Base-by-base conservation (phyloP, 1,140 invertebrate species). In the Stenopsyche tienmushanensis region DNA sequence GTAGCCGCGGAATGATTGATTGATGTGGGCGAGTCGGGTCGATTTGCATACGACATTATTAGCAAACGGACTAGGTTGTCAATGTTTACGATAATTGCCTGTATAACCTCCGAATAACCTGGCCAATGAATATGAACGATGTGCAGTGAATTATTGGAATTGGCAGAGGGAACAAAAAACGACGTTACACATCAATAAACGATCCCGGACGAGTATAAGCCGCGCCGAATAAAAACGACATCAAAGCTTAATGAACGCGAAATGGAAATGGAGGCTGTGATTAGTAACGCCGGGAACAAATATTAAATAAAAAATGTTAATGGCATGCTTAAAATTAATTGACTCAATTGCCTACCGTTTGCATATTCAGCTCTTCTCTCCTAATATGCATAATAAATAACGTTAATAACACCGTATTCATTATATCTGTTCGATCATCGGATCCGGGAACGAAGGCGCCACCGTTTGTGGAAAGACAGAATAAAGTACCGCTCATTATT, bases 11-110 rank as follows among this genome's bases (percentile, higher is more conserved):
- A 34, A 34, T 49, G 62, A 63, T 63, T 63, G 62, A 63, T 63
- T 41, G 62, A 52, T 53, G 62, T 42, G 47, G 49, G 49, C 49
- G 50, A 59, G 39, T 15, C 18, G 15, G 13, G 29, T 15, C 15
- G n/a, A 63, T 63, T 63, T 63, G 49, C 62, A 63, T 63, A 63
- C n/a, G 62, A 54, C 49, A 24, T 62, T 29, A 39, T 29, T n/a
- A 57, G 47, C 25, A 29, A 49, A 29, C 25, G 47, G 26, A 44
- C 41, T 44, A 13, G 3, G 7, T 17, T 24, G 44, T 62, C 53
- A 42, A 29, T 67, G 59, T 62, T 62, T 62, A 67, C 23, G 50
- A 67, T 62, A 67, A 67, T 67, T 29, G 64, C 34, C 25, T 13
- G 25, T 62, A 54, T 62, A 66, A 66, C 64, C 64, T 62, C 64